Evolutionary conservation across 37 sponge, comb jelly and placozoan genomes (phyloP).

Genomic region (Beroe forskalii): DNA sequence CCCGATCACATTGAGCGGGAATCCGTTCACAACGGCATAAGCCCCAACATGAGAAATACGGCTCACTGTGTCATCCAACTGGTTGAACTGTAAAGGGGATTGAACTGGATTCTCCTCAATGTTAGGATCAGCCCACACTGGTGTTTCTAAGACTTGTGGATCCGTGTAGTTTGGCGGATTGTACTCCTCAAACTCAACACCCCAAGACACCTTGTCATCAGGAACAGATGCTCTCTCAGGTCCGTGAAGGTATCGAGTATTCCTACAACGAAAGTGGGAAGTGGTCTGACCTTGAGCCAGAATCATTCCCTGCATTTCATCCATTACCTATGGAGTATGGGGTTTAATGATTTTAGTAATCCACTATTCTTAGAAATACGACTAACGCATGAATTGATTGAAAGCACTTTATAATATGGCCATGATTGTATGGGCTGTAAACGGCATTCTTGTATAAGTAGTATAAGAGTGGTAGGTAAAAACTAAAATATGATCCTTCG

Average conservation of each 20-base stretch:
- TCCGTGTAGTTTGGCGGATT: constrained; percentile 86
- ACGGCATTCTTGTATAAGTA: no score
- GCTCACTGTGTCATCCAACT: constrained; percentile 84
- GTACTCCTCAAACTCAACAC: constrained; percentile 84
- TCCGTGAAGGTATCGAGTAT: constrained; percentile 57
- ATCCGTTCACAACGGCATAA: constrained; percentile 8
- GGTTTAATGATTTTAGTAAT: no score
- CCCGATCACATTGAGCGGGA: constrained; percentile 90
- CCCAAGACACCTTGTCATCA: constrained; percentile 90
- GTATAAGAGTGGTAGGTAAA: no score
- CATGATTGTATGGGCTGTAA: no score
- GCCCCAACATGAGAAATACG: constrained; percentile 69
- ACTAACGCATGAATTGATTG: no score
- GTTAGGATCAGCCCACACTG: constrained; percentile 94
- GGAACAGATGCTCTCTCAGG: constrained; percentile 71
- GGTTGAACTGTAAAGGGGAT: constrained; percentile 73
- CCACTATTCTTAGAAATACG: no score
- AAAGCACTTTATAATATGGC: no score
- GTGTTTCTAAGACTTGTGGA: constrained; percentile 70
- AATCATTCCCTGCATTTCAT: neutral
- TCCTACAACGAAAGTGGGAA: constrained; percentile 16
- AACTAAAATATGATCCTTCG: no score
- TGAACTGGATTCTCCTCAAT: no score
- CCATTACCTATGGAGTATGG: neutral
- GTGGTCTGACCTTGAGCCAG: neutral